Percentiles rank a stretch among this genome's conserved stretches.
Evolutionary conservation across 2,797 vertebrate genomes (phyloP).

Genomic region (Cyprinodon diabolis): DNA sequence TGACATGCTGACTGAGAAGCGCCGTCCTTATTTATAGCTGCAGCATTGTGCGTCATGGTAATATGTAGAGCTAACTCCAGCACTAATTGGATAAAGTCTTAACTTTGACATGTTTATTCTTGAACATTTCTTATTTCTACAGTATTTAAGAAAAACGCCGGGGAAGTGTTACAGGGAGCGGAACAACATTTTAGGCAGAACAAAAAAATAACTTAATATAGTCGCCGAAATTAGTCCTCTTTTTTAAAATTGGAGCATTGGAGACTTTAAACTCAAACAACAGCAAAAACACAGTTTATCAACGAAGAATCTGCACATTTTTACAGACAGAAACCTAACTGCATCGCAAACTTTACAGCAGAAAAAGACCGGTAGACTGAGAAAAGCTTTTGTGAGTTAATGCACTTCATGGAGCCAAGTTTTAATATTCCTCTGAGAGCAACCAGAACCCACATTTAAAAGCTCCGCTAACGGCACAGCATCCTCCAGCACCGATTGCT

Average conservation of each 20-base stretch:
- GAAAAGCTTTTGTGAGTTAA: too few species aligned
- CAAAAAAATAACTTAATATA: neutral
- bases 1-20: constrained; percentile 33
- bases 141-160: neutral
- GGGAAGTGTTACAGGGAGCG: neutral
- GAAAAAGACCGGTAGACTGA: neutral
- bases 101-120: constrained; percentile 27
- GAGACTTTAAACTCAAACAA: constrained; percentile 14
- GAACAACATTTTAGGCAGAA: neutral
- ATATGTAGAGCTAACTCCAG: constrained; percentile 14
- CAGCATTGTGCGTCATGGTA: constrained; percentile 32
- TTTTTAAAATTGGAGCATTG: neutral
- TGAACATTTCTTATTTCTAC: neutral
- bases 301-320: constrained; percentile 17
- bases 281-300: constrained; percentile 37
- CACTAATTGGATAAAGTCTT: constrained; percentile 45
- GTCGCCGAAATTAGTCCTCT: neutral
- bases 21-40: constrained; percentile 54
- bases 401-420: too few species aligned
- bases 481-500: too few species aligned
- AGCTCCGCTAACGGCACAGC: too few species aligned
- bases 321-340: neutral
- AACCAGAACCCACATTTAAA: too few species aligned
- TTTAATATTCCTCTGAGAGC: too few species aligned
- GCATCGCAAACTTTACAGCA: neutral